Conservation (phyloP, 2,113 vertebrate species). For the Leuciscus idus region DNA sequence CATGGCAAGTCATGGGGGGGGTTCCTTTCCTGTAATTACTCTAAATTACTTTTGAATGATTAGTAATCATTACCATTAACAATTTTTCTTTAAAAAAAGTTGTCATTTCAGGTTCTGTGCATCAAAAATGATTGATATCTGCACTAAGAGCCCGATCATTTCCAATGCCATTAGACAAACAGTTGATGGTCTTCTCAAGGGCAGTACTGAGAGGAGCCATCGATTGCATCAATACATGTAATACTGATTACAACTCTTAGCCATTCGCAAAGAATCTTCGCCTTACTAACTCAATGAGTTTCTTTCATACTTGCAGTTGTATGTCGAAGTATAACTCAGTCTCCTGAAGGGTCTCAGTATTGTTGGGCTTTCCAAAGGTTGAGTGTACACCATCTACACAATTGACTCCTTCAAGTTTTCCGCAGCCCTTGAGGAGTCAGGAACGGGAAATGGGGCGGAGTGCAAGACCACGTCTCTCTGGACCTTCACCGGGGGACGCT, state of each 20-base stretch:
- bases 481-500: slow-evolving; percentile 52
- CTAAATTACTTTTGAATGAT: background rate
- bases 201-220: background rate
- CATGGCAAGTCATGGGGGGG: background rate
- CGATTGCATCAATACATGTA: background rate
- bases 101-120: background rate
- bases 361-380: background rate
- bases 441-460: slow-evolving; percentile 51
- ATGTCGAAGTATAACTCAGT: background rate
- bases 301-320: background rate
- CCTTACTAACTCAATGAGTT: background rate
- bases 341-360: slow-evolving; percentile 6
- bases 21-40: background rate
- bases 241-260: slow-evolving; percentile 1
- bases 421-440: background rate
- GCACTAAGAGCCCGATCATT: slow-evolving; percentile 1
- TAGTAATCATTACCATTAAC: slow-evolving; percentile 6
- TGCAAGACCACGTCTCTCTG: slow-evolving; percentile 70
- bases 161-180: slow-evolving; percentile 1
- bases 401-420: slow-evolving; percentile 79
- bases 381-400: slow-evolving; percentile 69
- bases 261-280: background rate
- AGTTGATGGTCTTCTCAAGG: background rate
- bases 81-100: background rate
- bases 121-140: background rate